A percentile compares a stretch with the other conserved stretches of the same genome.
Conservation (phyloP, 2,113 vertebrate species). For the Helogale parvula region DNA sequence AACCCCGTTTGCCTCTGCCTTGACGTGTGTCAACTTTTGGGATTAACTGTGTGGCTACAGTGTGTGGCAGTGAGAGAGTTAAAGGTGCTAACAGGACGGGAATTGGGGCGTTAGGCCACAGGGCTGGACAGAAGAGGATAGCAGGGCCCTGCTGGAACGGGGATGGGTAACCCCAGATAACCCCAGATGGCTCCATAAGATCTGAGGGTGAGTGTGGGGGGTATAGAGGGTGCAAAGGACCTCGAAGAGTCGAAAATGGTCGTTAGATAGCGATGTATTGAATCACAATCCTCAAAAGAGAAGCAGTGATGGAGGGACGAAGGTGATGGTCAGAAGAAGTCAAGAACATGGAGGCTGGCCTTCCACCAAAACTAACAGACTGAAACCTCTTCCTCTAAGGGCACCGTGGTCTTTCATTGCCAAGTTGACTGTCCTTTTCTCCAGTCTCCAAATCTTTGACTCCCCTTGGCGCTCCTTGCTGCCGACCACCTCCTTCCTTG, state of each 20-base stretch:
- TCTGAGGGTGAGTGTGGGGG: no score
- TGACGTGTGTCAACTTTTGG: background rate
- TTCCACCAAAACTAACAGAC: background rate
- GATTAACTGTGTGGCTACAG: background rate
- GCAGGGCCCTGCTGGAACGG: background rate
- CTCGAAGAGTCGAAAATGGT: background rate
- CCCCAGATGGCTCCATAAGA: background rate
- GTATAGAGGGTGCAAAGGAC: background rate
- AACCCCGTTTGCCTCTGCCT: background rate
- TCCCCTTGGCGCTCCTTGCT: background rate
- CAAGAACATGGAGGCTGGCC: background rate
- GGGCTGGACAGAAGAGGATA: background rate
- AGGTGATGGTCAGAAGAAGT: background rate
- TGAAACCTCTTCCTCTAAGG: background rate
- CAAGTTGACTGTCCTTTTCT: background rate
- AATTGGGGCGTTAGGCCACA: background rate
- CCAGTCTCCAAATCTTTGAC: background rate
- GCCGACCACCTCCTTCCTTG: background rate
- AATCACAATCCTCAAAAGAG: background rate
- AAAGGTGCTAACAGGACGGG: background rate
- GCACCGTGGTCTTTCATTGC: background rate
- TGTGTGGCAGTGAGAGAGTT: background rate
- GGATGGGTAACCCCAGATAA: background rate
- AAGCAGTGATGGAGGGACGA: background rate
- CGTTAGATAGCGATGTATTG: background rate